Evolutionary conservation across 2,888 invertebrate species (phyloP).

Genomic region (Aplocera efformata): DNA sequence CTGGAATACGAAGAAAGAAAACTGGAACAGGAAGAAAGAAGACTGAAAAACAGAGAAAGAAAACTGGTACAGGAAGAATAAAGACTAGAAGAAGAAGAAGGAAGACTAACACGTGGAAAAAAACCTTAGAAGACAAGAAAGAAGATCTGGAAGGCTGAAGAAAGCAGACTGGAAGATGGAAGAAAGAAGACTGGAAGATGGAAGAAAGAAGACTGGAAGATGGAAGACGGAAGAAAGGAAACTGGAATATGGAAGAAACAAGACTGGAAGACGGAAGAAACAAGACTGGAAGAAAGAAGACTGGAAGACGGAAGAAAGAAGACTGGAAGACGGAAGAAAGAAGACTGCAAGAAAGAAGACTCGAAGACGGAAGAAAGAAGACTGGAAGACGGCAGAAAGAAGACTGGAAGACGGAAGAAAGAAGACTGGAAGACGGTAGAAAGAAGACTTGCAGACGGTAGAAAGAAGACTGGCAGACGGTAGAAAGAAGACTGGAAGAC

Average conservation of each 20-base stretch:
- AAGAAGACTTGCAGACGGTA: constrained; percentile 3
- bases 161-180: constrained; percentile 12
- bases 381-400: constrained; percentile 3
- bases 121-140: background rate
- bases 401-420: background rate
- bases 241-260: constrained; percentile 5
- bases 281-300: background rate
- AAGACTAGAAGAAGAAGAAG: background rate
- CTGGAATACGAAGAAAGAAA: constrained; percentile 3
- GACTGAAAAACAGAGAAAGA: background rate
- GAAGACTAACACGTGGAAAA: background rate
- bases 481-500: constrained; percentile 10
- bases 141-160: constrained; percentile 6
- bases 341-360: constrained; percentile 3
- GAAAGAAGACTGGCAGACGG: constrained; percentile 8
- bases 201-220: constrained; percentile 15
- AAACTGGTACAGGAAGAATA: background rate
- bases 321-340: constrained; percentile 8
- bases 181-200: constrained; percentile 10
- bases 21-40: background rate
- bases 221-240: constrained; percentile 9
- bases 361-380: constrained; percentile 3
- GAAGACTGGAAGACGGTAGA: constrained; percentile 5
- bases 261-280: constrained; percentile 6
- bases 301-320: constrained; percentile 4